Percentiles rank a stretch among this genome's conserved stretches.
Evolutionary conservation across 2,797 vertebrate genomes (phyloP).

Genomic region (Apogon talboti): DNA sequence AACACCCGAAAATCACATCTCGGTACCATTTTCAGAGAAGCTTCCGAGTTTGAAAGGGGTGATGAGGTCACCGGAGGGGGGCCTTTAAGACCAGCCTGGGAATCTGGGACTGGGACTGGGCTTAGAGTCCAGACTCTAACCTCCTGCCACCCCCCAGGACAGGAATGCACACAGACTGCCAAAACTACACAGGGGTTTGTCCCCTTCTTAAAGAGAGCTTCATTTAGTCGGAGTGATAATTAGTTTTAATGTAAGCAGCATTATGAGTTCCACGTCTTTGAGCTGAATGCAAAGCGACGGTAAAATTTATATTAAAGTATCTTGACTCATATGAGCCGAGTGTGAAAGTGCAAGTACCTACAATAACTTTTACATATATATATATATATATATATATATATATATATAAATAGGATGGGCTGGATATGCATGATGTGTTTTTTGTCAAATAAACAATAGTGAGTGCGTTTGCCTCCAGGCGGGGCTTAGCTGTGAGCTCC

Average conservation of each 20-base stretch:
- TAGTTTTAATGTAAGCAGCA: not conserved
- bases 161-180: constrained; percentile 71
- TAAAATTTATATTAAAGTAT: not conserved
- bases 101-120: constrained; percentile 66
- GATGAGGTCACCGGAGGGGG: constrained; percentile 82
- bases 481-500: not conserved
- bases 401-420: too few relatives aligned
- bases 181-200: constrained; percentile 59
- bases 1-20: constrained; percentile 34
- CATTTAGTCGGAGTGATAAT: constrained; percentile 25
- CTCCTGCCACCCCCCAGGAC: constrained; percentile 41
- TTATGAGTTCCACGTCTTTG: not conserved
- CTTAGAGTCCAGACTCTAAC: constrained; percentile 74
- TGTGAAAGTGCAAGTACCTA: not conserved
- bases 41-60: constrained; percentile 65
- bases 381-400: too few relatives aligned
- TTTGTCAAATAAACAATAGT: constrained; percentile 51
- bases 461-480: constrained; percentile 14
- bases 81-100: constrained; percentile 85
- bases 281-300: not conserved
- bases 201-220: constrained; percentile 67
- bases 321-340: not conserved
- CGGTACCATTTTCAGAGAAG: constrained; percentile 36
- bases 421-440: constrained; percentile 27
- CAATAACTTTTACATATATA: not conserved